A percentile compares a stretch with the other conserved stretches of the same genome.
phyloP scores from a whole-genome alignment of 2,888 invertebrate genomes.

The Orthonevra nobilis region DNA sequence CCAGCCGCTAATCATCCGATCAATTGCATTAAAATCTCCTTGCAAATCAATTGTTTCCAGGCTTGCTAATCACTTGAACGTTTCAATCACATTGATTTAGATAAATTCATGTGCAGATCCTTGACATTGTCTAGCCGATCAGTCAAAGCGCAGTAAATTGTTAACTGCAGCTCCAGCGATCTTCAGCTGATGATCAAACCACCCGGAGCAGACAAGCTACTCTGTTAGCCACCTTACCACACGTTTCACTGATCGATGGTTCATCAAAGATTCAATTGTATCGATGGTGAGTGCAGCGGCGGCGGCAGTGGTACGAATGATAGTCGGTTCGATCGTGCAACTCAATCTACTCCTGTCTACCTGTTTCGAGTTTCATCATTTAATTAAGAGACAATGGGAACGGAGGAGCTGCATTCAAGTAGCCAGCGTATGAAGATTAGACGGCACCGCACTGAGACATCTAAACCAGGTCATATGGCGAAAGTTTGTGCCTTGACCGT shows the following conservation, averaged over 20 bases:
- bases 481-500: slow-evolving; percentile 17
- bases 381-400: slow-evolving; percentile 36
- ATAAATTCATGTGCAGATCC: slow-evolving; percentile 40
- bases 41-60: slow-evolving; percentile 27
- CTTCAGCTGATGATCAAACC: neutral
- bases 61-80: slow-evolving; percentile 19
- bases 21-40: slow-evolving; percentile 17
- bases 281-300: neutral
- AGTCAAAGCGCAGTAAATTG: slow-evolving; percentile 34
- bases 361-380: slow-evolving; percentile 22
- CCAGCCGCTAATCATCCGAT: too few species aligned
- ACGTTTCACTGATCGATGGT: slow-evolving; percentile 30
- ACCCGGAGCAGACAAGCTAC: slow-evolving; percentile 11
- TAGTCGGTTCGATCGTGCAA: slow-evolving; percentile 17
- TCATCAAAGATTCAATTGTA: slow-evolving; percentile 29
- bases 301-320: too few species aligned
- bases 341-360: slow-evolving; percentile 32
- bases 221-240: neutral
- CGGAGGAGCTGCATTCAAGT: slow-evolving; percentile 3
- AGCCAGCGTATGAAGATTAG: slow-evolving; percentile 4
- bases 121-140: slow-evolving; percentile 48
- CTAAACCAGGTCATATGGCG: slow-evolving; percentile 21
- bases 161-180: neutral
- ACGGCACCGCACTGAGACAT: too few species aligned
- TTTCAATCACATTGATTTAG: slow-evolving; percentile 33